These are phyloP conservation scores for Madoqua kirkii DNA, from an alignment of 2,113 vertebrate genomes.

Conservation along the genomic window DNA sequence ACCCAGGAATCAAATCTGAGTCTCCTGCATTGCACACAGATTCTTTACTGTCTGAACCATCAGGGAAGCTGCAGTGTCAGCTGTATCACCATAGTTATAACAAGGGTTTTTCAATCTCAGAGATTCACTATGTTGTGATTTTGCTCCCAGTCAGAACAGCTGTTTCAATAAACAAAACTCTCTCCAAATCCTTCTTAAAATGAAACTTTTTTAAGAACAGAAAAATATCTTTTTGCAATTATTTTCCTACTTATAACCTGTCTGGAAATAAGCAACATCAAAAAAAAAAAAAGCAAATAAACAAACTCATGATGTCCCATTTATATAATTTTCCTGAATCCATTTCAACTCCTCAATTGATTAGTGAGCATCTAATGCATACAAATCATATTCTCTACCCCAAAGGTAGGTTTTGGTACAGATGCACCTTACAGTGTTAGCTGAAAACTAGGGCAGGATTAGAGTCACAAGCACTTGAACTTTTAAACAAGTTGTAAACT, in stretches of 20 bases:
- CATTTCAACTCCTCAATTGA: background rate
- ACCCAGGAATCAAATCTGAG: background rate
- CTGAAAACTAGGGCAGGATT: background rate
- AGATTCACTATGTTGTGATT: background rate
- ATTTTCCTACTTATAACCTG: background rate
- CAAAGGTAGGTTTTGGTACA: background rate
- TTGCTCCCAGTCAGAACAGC: background rate
- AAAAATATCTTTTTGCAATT: background rate
- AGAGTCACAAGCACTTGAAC: background rate
- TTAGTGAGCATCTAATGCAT: background rate
- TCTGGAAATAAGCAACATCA: background rate
- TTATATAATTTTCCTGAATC: background rate
- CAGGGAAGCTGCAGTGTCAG: background rate
- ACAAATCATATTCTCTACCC: background rate
- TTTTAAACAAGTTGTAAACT: background rate
- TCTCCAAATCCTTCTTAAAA: background rate
- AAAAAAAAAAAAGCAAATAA: background rate
- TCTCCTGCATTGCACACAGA: background rate
- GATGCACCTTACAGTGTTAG: background rate
- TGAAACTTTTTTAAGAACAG: background rate
- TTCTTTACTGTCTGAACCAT: background rate
- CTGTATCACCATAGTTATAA: accelerated
- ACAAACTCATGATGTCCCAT: background rate
- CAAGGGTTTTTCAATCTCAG: background rate
- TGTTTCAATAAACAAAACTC: background rate